Conservation (phyloP, 37 sponge, comb jelly and placozoan genomes). For the Aphrocallistes beatrix region DNA sequence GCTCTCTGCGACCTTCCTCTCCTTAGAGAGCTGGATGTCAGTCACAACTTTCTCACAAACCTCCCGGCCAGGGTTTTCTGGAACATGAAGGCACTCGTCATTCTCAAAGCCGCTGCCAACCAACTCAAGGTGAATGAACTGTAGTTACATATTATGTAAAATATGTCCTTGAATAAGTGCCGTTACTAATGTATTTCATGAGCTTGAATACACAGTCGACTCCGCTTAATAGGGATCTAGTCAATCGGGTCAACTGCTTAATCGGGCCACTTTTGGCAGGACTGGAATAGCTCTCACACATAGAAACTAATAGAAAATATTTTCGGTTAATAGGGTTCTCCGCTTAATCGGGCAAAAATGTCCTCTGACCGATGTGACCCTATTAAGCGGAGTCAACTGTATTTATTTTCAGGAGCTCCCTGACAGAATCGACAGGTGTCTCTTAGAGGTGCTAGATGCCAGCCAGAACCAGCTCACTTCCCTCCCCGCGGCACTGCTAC, state of each 20-base stretch:
- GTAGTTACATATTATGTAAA: not conserved
- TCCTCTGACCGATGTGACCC: too few species aligned
- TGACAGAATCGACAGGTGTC: not conserved
- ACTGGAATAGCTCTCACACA: too few species aligned
- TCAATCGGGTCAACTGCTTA: too few species aligned
- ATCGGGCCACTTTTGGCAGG: too few species aligned
- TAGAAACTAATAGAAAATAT: too few species aligned
- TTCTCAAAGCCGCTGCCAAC: not conserved
- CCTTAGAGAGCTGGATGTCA: constrained; percentile 39
- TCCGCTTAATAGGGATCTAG: too few species aligned
- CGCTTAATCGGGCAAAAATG: too few species aligned
- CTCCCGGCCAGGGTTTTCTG: constrained; percentile 35
- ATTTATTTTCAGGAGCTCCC: not conserved
- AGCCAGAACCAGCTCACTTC: constrained; percentile 47
- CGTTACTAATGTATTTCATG: too few species aligned
- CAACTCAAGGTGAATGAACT: not conserved
- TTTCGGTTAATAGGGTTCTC: too few species aligned
- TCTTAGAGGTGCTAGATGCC: constrained; percentile 32
- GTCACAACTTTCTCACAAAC: constrained; percentile 43
- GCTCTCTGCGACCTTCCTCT: constrained; percentile 24
- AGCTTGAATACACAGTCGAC: too few species aligned
- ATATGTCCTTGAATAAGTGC: too few species aligned
- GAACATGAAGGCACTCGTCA: not conserved
- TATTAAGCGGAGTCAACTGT: too few species aligned
- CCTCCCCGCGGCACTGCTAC: constrained; percentile 31